Conservation (phyloP, 2,113 vertebrate genomes). For the Gnathonemus longibarbis region DNA sequence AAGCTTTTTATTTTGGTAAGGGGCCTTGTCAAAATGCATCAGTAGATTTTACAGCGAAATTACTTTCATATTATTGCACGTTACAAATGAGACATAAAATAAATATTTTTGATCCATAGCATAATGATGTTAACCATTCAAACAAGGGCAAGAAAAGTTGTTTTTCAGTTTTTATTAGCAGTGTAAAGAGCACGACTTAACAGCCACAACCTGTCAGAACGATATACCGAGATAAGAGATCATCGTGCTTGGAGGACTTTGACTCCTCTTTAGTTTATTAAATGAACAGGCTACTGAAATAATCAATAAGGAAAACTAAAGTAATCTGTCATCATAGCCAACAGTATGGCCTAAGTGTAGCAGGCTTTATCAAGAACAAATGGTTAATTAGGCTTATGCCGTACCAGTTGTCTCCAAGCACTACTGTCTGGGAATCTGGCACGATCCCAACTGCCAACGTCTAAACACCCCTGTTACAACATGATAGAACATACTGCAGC, state of each 20-base stretch:
- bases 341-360: not conserved
- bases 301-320: not conserved
- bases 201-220: not conserved
- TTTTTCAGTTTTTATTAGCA: not conserved
- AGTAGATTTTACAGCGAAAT: not conserved
- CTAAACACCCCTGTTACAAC: not conserved
- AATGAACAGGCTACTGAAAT: not conserved
- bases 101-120: not conserved
- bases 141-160: not conserved
- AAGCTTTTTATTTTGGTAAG: not conserved
- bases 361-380: not conserved
- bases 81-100: not conserved
- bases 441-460: not conserved
- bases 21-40: not conserved
- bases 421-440: not conserved
- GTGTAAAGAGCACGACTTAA: not conserved
- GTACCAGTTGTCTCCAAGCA: conserved; percentile 11
- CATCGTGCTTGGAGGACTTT: not conserved
- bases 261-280: not conserved
- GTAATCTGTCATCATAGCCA: not conserved
- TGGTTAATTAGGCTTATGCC: not conserved
- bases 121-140: not conserved
- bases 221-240: conserved; percentile 1
- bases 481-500: not conserved
- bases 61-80: not conserved